Evolutionary conservation across 2,113 vertebrate species (phyloP).

Genomic region (Ailurus styani): DNA sequence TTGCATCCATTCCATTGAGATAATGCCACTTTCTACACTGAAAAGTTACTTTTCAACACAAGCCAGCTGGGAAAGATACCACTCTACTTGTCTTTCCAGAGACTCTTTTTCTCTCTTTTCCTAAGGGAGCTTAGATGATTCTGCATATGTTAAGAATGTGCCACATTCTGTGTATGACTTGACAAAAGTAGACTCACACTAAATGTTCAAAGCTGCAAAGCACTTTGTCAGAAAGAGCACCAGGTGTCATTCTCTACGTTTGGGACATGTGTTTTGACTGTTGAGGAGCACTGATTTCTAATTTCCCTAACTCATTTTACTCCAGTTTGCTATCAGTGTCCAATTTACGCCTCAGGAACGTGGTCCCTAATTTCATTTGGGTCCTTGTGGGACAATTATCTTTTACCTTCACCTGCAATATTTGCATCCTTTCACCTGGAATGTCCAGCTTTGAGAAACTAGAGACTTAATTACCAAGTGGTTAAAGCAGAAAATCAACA

Average conservation of each 20-base stretch:
- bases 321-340: background rate
- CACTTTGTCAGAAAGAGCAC: background rate
- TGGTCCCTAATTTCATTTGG: background rate
- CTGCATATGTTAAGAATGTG: background rate
- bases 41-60: background rate
- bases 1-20: background rate
- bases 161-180: background rate
- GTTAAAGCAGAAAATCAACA: slow-evolving; percentile 25
- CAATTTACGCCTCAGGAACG: background rate
- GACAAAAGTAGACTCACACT: background rate
- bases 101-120: background rate
- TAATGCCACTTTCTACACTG: background rate
- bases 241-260: background rate
- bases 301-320: slow-evolving; percentile 1
- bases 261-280: background rate
- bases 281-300: background rate
- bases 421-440: background rate
- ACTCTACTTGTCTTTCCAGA: background rate
- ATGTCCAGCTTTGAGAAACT: background rate
- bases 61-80: background rate
- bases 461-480: background rate
- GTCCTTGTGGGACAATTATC: background rate
- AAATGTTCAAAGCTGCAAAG: slow-evolving; percentile 4
- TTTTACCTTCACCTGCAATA: background rate
- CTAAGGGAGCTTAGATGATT: background rate